Evolutionary conservation across 2,113 vertebrate genomes (phyloP).

Genomic region (Thryonomys swinderianus): DNA sequence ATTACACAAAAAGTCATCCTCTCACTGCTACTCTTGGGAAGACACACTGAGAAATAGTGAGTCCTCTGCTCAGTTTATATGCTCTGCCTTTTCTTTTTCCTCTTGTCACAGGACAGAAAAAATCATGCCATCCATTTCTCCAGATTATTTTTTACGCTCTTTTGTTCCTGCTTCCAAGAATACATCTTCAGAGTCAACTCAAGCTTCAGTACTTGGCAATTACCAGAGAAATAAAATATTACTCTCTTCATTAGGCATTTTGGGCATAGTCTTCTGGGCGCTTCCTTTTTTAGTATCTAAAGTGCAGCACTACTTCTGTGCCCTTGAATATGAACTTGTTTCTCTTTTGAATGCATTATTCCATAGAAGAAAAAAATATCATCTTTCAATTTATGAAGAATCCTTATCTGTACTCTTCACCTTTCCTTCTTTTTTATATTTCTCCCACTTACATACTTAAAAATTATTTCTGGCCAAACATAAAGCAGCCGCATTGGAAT

Average conservation of each 20-base stretch:
- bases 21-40: slow-evolving; percentile 6
- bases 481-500: slow-evolving; percentile 57
- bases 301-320: slow-evolving; percentile 57
- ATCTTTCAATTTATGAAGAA: slow-evolving; percentile 85
- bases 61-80: background rate
- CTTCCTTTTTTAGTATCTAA: slow-evolving; percentile 81
- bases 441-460: slow-evolving; percentile 71
- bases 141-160: slow-evolving; percentile 80
- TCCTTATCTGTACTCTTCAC: slow-evolving; percentile 86
- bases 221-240: slow-evolving; percentile 83
- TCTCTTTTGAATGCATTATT: slow-evolving; percentile 81
- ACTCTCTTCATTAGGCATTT: slow-evolving; percentile 78
- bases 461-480: slow-evolving; percentile 83
- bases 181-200: slow-evolving; percentile 80
- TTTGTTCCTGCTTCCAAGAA: slow-evolving; percentile 83
- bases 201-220: slow-evolving; percentile 75
- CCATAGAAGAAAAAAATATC: slow-evolving; percentile 79
- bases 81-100: slow-evolving; percentile 63
- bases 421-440: slow-evolving; percentile 84
- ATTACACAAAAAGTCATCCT: background rate
- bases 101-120: background rate
- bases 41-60: slow-evolving; percentile 7
- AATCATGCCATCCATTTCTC: slow-evolving; percentile 64
- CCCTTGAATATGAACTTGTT: slow-evolving; percentile 84
- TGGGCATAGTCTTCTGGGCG: slow-evolving; percentile 72